Percentiles rank a stretch among this genome's conserved stretches.
Evolutionary conservation across 2,113 vertebrate genomes (phyloP).

Genomic region (Salvelinus fontinalis): DNA sequence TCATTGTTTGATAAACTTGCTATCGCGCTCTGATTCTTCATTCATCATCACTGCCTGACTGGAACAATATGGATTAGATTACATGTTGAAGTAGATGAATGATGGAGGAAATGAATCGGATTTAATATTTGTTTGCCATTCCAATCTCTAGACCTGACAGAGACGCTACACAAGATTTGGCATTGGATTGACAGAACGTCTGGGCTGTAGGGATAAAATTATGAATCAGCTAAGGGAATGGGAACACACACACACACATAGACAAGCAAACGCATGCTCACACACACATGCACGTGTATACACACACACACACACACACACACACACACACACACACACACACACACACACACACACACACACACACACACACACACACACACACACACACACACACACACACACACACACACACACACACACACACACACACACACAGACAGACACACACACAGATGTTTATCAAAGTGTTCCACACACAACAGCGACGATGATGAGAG

Average conservation of each 20-base stretch:
- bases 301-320: no score
- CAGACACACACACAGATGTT: slow-evolving; percentile 15
- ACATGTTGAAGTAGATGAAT: neutral
- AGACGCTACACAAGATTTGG: neutral
- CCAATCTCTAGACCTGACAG: neutral
- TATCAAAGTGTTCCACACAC: slow-evolving; percentile 33
- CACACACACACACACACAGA: neutral
- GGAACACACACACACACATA: slow-evolving; percentile 11
- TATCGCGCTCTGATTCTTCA: neutral
- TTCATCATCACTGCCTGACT: neutral
- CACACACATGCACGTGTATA: no score
- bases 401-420: neutral
- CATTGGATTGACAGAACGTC: slow-evolving; percentile 41
- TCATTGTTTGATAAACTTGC: neutral
- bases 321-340: neutral
- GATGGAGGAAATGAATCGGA: neutral
- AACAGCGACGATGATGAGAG: slow-evolving; percentile 31
- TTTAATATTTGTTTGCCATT: neutral
- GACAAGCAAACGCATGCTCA: no score
- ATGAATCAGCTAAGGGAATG: slow-evolving; percentile 47
- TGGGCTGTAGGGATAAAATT: slow-evolving; percentile 23
- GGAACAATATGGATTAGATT: neutral
- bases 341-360: neutral
- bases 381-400: no score
- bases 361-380: slow-evolving; percentile 7